These are phyloP conservation scores for Saguinus midas DNA, from an alignment of 2,113 vertebrate species.

Conservation along the genomic window DNA sequence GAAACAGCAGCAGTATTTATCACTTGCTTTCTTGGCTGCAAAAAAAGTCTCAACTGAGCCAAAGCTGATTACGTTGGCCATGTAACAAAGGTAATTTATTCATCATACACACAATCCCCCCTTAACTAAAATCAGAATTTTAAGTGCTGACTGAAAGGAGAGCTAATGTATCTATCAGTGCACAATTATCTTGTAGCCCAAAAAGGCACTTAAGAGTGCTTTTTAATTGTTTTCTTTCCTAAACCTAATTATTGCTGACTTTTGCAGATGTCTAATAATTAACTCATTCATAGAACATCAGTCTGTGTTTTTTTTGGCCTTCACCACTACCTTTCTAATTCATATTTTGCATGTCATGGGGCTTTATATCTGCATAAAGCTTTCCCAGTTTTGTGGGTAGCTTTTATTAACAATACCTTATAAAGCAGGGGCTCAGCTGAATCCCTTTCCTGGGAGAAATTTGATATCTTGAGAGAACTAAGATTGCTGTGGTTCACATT, in stretches of 20 bases:
- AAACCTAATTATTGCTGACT: constrained; percentile 73
- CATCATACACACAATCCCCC: constrained; percentile 13
- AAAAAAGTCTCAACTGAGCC: not conserved
- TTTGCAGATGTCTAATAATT: constrained; percentile 70
- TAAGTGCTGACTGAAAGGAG: constrained; percentile 61
- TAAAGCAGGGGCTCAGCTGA: not conserved
- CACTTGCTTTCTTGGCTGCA: constrained; percentile 41
- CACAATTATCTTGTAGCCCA: constrained; percentile 72
- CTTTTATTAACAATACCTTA: not conserved
- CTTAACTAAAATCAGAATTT: constrained; percentile 61
- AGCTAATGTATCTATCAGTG: constrained; percentile 43
- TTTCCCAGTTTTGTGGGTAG: not conserved
- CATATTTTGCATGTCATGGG: constrained; percentile 25
- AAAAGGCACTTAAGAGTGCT: constrained; percentile 50
- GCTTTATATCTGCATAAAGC: not conserved
- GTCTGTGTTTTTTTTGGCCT: constrained; percentile 17
- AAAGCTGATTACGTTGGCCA: constrained; percentile 29
- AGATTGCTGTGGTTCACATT: not conserved
- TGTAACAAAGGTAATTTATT: constrained; percentile 43
- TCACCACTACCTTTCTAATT: constrained; percentile 63
- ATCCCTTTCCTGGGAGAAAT: not conserved
- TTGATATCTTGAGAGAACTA: not conserved
- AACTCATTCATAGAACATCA: constrained; percentile 59
- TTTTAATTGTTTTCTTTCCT: constrained; percentile 74
- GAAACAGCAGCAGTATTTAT: not conserved